Conservation (phyloP, 2,888 invertebrate genomes). For the Brachypalpus laphriformis region DNA sequence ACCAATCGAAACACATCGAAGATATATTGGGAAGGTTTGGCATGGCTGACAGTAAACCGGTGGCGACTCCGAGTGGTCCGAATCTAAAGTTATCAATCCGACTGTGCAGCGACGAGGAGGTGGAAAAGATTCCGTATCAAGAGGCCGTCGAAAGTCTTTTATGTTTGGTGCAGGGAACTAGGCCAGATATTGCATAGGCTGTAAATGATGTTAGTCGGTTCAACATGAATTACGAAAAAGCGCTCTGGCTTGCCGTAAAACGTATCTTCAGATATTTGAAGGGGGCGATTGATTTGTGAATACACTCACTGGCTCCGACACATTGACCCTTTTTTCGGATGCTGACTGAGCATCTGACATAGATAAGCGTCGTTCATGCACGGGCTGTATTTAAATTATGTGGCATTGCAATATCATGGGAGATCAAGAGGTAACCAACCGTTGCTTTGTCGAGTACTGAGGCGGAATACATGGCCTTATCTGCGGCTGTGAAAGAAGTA, state of each 20-base stretch:
- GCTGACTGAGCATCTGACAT: neutral
- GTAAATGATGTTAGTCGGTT: constrained; percentile 57
- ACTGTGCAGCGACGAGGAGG: constrained; percentile 81
- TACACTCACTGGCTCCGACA: neutral
- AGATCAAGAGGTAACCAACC: neutral
- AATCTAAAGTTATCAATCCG: constrained; percentile 61
- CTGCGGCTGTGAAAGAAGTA: neutral
- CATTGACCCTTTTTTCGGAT: neutral
- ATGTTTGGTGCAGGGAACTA: constrained; percentile 58
- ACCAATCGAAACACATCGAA: constrained; percentile 59
- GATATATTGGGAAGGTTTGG: constrained; percentile 64
- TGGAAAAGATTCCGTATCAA: constrained; percentile 59
- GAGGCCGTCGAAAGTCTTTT: constrained; percentile 62
- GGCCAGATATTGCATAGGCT: constrained; percentile 65
- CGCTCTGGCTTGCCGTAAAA: neutral
- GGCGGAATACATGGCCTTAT: neutral
- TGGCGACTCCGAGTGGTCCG: constrained; percentile 66
- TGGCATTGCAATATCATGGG: neutral
- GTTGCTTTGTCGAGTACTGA: no score
- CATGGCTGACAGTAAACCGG: constrained; percentile 55
- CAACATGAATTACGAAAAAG: constrained; percentile 19
- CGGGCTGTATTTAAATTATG: neutral
- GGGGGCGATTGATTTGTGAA: neutral
- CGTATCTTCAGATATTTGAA: neutral
- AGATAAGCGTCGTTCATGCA: neutral